Percentiles rank a stretch among this genome's conserved stretches.
Conservation (phyloP, 2,888 invertebrate species). For the Lycocerus yunnanus region DNA sequence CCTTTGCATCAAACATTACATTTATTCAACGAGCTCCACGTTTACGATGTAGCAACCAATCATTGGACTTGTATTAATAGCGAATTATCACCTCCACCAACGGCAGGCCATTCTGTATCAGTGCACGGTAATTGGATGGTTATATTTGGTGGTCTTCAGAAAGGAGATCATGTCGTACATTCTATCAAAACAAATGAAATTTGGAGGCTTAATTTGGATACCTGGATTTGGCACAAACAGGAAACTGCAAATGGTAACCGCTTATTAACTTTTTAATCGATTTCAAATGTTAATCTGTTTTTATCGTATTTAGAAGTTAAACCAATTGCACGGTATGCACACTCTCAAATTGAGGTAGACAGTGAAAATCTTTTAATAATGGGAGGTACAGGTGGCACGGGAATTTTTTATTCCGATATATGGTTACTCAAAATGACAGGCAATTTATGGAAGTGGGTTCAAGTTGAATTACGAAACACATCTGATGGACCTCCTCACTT, state of each 20-base stretch:
- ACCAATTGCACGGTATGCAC: constrained; percentile 74
- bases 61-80: constrained; percentile 76
- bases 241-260: constrained; percentile 54
- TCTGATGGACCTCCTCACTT: constrained; percentile 84
- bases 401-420: constrained; percentile 84
- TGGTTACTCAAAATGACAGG: constrained; percentile 85
- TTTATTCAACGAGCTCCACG: constrained; percentile 90
- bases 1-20: constrained; percentile 85
- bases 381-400: constrained; percentile 88
- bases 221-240: constrained; percentile 78
- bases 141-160: constrained; percentile 64
- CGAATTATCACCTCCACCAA: constrained; percentile 71
- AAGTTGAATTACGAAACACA: constrained; percentile 74
- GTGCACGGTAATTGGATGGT: constrained; percentile 83
- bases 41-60: constrained; percentile 80
- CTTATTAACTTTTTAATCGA: background rate
- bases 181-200: constrained; percentile 75
- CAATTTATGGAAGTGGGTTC: constrained; percentile 72
- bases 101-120: constrained; percentile 92
- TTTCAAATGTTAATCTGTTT: background rate
- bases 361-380: constrained; percentile 78
- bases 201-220: constrained; percentile 83
- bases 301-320: constrained; percentile 33
- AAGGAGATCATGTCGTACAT: constrained; percentile 51
- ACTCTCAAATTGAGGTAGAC: constrained; percentile 85